Percentiles rank a stretch among this genome's conserved stretches.
phyloP scores from a whole-genome alignment of 2,888 invertebrate genomes.

The Phaonia tiefii region DNA sequence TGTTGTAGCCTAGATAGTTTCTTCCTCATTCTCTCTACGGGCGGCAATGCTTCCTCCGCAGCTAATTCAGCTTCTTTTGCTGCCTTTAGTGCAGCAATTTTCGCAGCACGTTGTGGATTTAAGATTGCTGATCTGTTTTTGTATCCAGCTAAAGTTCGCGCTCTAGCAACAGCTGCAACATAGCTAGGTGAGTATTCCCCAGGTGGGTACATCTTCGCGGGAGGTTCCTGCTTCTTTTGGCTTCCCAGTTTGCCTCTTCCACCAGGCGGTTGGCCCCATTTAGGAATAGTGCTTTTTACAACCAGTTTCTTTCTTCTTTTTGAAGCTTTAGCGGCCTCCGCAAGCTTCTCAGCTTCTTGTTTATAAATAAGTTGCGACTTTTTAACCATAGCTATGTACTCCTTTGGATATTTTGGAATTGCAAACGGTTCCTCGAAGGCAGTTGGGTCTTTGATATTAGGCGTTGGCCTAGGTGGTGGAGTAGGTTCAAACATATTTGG shows the following conservation, averaged over 20 bases:
- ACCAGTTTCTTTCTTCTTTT: neutral
- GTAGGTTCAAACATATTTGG: slow-evolving; percentile 49
- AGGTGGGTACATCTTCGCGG: slow-evolving; percentile 38
- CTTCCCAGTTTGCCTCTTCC: neutral
- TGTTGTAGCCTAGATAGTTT: slow-evolving; percentile 27
- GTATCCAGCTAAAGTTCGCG: slow-evolving; percentile 50
- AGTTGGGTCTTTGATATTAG: no score
- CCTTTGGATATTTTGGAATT: slow-evolving; percentile 44
- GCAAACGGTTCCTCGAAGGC: no score
- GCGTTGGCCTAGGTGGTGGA: slow-evolving; percentile 16
- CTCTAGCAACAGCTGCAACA: slow-evolving; percentile 45
- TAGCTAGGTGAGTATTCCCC: slow-evolving; percentile 52
- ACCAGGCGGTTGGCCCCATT: neutral
- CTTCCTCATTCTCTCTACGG: slow-evolving; percentile 47
- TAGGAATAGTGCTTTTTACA: slow-evolving; percentile 36
- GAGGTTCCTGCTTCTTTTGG: slow-evolving; percentile 1
- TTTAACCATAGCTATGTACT: slow-evolving; percentile 43
- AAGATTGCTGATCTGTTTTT: slow-evolving; percentile 47
- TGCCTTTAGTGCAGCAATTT: slow-evolving; percentile 35
- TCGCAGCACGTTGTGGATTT: slow-evolving; percentile 43
- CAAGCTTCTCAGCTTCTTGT: slow-evolving; percentile 17
- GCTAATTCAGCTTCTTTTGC: slow-evolving; percentile 48
- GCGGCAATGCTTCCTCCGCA: slow-evolving; percentile 56
- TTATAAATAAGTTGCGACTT: slow-evolving; percentile 50
- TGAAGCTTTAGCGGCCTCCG: neutral